phyloP scores from a whole-genome alignment of 2,113 vertebrate genomes.

The Prunella himalayana region DNA sequence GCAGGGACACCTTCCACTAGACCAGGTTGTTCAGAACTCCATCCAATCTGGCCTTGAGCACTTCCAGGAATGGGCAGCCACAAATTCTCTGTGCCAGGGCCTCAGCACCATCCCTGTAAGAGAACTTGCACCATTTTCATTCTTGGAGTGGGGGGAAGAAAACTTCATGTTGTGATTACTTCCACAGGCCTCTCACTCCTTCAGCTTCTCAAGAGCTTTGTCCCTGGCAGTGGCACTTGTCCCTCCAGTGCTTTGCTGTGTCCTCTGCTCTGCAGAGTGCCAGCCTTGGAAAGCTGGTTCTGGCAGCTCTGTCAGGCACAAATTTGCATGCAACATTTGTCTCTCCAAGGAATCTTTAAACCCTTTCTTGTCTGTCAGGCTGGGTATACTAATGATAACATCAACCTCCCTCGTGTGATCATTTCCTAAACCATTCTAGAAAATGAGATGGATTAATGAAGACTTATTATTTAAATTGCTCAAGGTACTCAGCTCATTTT shows the following conservation, averaged over 20 bases:
- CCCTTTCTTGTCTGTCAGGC: constrained; percentile 42
- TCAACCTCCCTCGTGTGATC: constrained; percentile 41
- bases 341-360: constrained; percentile 37
- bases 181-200: neutral
- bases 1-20: neutral
- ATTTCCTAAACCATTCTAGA: constrained; percentile 45
- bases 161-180: neutral
- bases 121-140: neutral
- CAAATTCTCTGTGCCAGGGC: neutral
- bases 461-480: constrained; percentile 42
- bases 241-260: neutral
- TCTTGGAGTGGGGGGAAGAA: neutral
- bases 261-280: neutral
- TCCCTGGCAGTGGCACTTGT: neutral
- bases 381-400: constrained; percentile 36
- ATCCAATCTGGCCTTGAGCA: neutral
- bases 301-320: neutral
- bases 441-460: constrained; percentile 61
- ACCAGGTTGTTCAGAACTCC: neutral
- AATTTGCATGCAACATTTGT: constrained; percentile 25
- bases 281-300: constrained; percentile 6
- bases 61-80: neutral
- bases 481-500: constrained; percentile 8
- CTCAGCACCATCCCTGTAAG: neutral
- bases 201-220: neutral